A percentile compares a stretch with the other conserved stretches of the same genome.
These are phyloP conservation scores for Crocodylus rhombifer DNA, from an alignment of 2,797 vertebrate genomes.

Conservation along the genomic window DNA sequence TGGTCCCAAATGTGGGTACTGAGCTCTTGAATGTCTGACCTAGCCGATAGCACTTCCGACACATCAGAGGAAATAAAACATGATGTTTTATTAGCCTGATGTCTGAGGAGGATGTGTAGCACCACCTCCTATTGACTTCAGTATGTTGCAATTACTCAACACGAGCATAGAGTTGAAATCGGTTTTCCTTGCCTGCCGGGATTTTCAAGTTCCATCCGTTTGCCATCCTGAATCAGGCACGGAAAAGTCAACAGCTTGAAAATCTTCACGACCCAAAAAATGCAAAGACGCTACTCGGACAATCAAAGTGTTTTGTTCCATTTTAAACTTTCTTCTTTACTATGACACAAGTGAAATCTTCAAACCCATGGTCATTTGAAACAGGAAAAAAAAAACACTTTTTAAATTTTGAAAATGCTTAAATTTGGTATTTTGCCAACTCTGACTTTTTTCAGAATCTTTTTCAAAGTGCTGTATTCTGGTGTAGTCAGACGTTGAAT, in stretches of 20 bases:
- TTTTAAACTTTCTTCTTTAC: too few relatives aligned
- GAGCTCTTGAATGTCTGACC: neutral
- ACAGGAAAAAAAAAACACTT: neutral
- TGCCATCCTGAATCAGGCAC: neutral
- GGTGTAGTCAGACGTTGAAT: neutral
- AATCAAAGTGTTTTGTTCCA: neutral
- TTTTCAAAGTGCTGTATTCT: neutral
- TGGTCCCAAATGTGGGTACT: neutral
- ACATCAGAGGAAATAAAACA: neutral
- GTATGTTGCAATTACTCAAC: neutral
- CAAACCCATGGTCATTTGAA: too few relatives aligned
- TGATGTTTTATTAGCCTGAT: neutral
- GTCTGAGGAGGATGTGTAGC: neutral
- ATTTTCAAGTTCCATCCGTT: neutral
- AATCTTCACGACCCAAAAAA: neutral
- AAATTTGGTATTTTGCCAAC: neutral
- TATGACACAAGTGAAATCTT: too few relatives aligned
- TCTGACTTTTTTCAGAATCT: neutral
- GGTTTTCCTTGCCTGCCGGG: neutral
- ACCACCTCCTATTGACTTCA: neutral
- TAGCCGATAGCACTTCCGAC: neutral
- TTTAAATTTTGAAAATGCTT: neutral
- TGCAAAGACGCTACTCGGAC: fast-evolving
- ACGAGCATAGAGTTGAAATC: neutral
- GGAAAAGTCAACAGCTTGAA: neutral